Evolutionary conservation across 1,140 invertebrate species (phyloP).

Genomic region (Drosophila rufa): DNA sequence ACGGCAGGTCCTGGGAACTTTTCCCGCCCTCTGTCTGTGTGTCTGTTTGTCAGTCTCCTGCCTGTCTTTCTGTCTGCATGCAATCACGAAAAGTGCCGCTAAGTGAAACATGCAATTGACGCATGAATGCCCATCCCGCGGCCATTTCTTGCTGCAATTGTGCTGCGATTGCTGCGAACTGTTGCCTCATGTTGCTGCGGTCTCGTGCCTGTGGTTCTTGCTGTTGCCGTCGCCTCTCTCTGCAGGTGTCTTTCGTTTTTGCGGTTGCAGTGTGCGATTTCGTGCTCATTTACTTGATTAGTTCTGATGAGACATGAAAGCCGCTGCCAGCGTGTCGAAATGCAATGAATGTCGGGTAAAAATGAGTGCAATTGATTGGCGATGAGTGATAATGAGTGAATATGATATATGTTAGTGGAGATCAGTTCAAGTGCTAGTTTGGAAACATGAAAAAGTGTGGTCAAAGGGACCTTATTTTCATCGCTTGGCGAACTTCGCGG

Average conservation of each 20-base stretch:
- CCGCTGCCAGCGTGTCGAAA: conserved; percentile 69
- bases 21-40: not conserved
- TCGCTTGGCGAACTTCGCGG: conserved; percentile 70
- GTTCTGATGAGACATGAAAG: conserved; percentile 82
- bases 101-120: conserved; percentile 84
- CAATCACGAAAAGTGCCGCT: conserved; percentile 81
- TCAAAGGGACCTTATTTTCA: conserved; percentile 82
- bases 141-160: conserved; percentile 60
- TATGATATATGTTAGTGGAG: conserved; percentile 11
- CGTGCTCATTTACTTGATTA: conserved; percentile 82
- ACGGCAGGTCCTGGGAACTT: conserved; percentile 9
- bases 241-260: conserved; percentile 69
- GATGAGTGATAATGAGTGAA: conserved; percentile 27
- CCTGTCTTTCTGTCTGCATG: conserved; percentile 56
- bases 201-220: conserved; percentile 56
- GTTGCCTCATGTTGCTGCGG: conserved; percentile 50
- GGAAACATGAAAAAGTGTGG: too few relatives aligned
- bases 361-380: conserved; percentile 34
- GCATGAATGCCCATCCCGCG: conserved; percentile 70
- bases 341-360: conserved; percentile 55
- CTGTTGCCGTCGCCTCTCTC: conserved; percentile 22
- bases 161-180: conserved; percentile 36
- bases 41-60: conserved; percentile 3
- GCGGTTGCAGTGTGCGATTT: conserved; percentile 69
- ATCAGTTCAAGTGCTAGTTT: conserved; percentile 13